phyloP scores from a whole-genome alignment of 2,113 vertebrate genomes.

The Ammodytes marinus region DNA sequence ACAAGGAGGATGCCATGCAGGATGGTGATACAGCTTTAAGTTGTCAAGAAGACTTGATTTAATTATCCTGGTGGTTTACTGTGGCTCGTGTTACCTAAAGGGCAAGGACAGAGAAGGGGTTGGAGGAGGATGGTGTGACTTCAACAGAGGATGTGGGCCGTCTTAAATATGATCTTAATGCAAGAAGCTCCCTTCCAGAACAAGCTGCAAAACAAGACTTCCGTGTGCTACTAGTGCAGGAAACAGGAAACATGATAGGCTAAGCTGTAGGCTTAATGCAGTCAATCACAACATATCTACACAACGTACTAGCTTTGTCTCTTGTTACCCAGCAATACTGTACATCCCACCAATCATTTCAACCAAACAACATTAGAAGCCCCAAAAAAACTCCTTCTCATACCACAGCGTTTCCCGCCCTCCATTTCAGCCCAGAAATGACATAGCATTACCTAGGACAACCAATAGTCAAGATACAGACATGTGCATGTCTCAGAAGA shows the following conservation, averaged over 20 bases:
- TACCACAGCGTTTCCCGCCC: background rate
- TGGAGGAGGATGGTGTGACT: background rate
- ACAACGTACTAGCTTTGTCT: constrained; percentile 9
- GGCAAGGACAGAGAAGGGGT: background rate
- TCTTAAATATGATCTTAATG: background rate
- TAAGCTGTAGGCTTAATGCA: constrained; percentile 9
- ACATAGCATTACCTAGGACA: background rate
- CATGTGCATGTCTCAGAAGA: constrained; percentile 2
- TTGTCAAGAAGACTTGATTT: background rate
- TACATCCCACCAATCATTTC: constrained; percentile 11
- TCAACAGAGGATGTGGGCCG: background rate
- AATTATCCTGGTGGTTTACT: no score
- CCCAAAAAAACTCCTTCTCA: background rate
- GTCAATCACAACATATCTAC: constrained; percentile 43
- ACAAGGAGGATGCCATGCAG: background rate
- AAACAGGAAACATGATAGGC: constrained; percentile 40
- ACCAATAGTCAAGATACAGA: constrained; percentile 6
- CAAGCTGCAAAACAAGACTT: constrained; percentile 13
- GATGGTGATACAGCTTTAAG: background rate
- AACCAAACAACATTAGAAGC: constrained; percentile 12
- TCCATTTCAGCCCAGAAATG: background rate
- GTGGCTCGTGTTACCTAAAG: background rate
- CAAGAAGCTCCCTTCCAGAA: constrained; percentile 3
- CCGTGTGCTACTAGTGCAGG: constrained; percentile 3
- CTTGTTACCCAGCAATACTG: background rate